Evolutionary conservation across 2,113 vertebrate species (phyloP), one percentile per base, ranked within the genome.

Genomic region (Psittacula cyanocephala): DNA sequence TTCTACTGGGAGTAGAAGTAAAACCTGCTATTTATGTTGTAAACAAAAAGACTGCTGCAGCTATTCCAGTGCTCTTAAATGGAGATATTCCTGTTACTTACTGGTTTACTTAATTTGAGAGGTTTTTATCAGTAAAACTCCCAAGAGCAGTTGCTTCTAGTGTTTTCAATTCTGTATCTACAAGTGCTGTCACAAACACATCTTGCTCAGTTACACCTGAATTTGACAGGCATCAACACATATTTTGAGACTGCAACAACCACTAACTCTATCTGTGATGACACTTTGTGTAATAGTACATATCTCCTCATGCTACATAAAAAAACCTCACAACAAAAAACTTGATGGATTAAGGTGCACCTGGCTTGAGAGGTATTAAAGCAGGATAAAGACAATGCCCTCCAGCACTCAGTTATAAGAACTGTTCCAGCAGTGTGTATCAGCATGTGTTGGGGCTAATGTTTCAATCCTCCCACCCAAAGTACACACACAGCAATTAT

Each of bases 361-460:
- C 29, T 88, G 43, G 24, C 2, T 83, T 74, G 22, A 86, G 64
- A 76, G 41, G 60, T 71, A 81, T 41, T 64, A 88, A 81, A 87
- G 27, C 25, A 37, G 11, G 27, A 79, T 47, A 52, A 71, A 93
- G 53, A 78, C 53, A 81, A 67, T 69, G 27, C 24, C 57, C 35
- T 91, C 23, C 24, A 72, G 71, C 64, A 70, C 22, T 8, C 1
- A 0, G 15, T 83, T 70, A 67, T 17, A 29, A 86, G 69, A 89
- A 80, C 43, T 55, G 47, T 81, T 94, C 68, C 35, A 75, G 37
- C 17, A 74, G 11, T 46, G 62, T 64, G 24, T 33, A 37, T 67
- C 80, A 71, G 39, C 4, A 2, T 37, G 47, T 2, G 3, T 19
- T 0, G 1, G 13, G 39, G 23, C 29, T 76, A 62, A 64, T 52